phyloP scores from a whole-genome alignment of 2,113 vertebrate species.

The Penelope pileata region DNA sequence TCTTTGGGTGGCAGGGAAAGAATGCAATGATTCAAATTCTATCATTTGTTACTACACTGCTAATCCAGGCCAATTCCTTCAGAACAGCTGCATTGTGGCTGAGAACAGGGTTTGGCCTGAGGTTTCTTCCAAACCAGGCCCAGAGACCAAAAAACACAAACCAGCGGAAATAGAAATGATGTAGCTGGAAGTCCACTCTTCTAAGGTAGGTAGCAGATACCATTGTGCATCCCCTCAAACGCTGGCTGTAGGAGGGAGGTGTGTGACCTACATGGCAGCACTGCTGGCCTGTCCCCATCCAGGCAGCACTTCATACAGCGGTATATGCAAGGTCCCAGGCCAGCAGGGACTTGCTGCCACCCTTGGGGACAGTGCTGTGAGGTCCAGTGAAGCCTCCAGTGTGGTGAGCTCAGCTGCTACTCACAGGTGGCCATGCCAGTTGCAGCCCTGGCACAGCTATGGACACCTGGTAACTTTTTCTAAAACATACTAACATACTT shows the following conservation, averaged over 20 bases:
- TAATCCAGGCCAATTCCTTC: constrained; percentile 28
- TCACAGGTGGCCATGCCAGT: background rate
- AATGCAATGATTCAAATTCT: background rate
- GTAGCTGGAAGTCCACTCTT: background rate
- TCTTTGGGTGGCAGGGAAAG: background rate
- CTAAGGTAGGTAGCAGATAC: background rate
- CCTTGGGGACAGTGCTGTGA: background rate
- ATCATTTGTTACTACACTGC: background rate
- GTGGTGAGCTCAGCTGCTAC: background rate
- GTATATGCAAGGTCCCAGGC: fast-evolving
- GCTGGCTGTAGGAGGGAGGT: background rate
- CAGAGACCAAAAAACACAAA: background rate
- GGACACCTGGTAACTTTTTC: background rate
- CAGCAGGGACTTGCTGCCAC: background rate
- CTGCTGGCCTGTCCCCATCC: background rate
- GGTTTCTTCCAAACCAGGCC: background rate
- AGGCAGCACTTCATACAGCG: background rate
- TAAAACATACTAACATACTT: too few species aligned
- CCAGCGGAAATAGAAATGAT: background rate
- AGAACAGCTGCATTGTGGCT: constrained; percentile 14
- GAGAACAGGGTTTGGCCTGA: constrained; percentile 12
- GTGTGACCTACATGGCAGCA: fast-evolving
- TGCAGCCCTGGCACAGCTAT: background rate
- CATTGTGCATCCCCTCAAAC: background rate
- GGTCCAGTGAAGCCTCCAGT: background rate